Evolutionary conservation across 1,140 invertebrate genomes (phyloP).

Genomic region (Panagrolaimus sp.): DNA sequence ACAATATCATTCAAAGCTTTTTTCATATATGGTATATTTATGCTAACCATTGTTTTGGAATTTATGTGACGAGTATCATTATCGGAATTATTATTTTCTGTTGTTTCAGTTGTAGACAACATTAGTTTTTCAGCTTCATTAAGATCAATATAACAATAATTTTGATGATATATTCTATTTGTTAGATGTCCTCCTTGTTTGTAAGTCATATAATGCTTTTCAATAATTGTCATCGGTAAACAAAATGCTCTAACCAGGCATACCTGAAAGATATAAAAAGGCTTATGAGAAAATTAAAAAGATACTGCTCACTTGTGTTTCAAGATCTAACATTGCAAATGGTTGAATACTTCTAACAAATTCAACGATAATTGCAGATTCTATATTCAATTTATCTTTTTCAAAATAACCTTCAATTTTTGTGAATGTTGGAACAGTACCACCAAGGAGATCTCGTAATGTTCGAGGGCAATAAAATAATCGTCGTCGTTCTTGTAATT

Average conservation of each 20-base stretch:
- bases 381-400: neutral
- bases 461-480: constrained; percentile 13
- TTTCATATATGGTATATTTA: constrained; percentile 13
- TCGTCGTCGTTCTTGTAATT: constrained; percentile 21
- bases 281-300: neutral
- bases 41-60: neutral
- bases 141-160: constrained; percentile 23
- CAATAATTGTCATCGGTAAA: constrained; percentile 15
- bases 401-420: neutral
- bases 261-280: neutral
- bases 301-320: neutral
- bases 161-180: constrained; percentile 24
- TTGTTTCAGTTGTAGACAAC: neutral
- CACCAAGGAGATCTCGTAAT: neutral
- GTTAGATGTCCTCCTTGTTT: constrained; percentile 17
- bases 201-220: constrained; percentile 28
- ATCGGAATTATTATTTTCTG: neutral
- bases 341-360: constrained; percentile 5
- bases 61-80: neutral
- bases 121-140: constrained; percentile 3
- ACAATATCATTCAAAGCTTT: constrained; percentile 21
- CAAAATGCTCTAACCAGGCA: neutral
- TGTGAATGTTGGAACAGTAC: neutral
- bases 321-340: neutral
- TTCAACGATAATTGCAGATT: neutral